Base-by-base conservation (phyloP, 2,797 vertebrate species). In the Denticeps clupeoides region DNA sequence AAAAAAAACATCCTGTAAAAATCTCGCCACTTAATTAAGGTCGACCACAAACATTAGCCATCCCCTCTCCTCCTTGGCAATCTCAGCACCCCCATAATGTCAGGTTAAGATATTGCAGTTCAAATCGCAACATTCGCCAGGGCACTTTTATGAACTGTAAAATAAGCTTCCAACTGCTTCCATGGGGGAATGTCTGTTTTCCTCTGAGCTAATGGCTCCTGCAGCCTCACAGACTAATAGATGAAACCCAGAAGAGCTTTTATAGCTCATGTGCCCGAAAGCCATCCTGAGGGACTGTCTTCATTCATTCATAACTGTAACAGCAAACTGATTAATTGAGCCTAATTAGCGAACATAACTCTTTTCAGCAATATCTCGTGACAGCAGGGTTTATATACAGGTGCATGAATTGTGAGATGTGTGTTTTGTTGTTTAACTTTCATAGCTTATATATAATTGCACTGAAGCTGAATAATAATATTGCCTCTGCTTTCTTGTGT, bases 1-100 rank as follows among this genome's bases (percentile, higher is more conserved):
- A 31, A 27, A 33, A 21, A 35, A 8, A 16, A 37, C 46, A 57
- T 58, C 65, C 56, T 69, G 65, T 69, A 78, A 79, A 73, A 72
- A 72, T 64, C 53, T 53, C 41, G 58, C 48, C 64, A 66, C 59
- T 69, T 70, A 70, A 78, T 70, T 58, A 73, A 73, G 66, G 67
- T 23, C 31, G 48, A 52, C 45, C 57, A 55, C 18, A 55, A 41
- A 55, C 49, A 63, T 78, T 67, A 61, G 60, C 58, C 55, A 33
- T 53, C 19, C 19, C 23, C 25, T 25, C 33, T 29, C 25, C 60
- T 50, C 49, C 47, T 48, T 45, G 37, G 51, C 53, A 68, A 53
- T 47, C 40, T 41, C 32, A 40, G 41, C 10, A 22, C 28, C 58
- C 29, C 49, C 24, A 54, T 45, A 52, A 45, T 47, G 22, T 41